Percentiles rank a stretch among this genome's conserved stretches.
Conservation (phyloP, 2,797 vertebrate species). For the Orientallactaga sibirica region DNA sequence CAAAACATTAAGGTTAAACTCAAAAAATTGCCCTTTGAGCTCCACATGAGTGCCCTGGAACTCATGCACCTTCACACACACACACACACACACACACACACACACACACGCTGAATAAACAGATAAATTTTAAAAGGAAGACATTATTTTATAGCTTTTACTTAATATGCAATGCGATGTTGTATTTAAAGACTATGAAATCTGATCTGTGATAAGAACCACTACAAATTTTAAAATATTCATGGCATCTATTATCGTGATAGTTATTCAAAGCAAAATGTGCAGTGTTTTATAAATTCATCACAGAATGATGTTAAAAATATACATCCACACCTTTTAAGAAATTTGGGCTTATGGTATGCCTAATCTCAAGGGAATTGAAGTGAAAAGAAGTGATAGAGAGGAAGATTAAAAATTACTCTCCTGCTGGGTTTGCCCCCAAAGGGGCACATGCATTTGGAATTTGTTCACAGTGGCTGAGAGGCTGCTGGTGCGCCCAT, state of each 20-base stretch:
- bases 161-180: background rate
- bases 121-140: too few relatives aligned
- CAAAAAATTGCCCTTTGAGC: too few relatives aligned
- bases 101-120: too few relatives aligned
- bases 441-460: too few relatives aligned
- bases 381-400: background rate
- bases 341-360: background rate
- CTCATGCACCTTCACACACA: too few relatives aligned
- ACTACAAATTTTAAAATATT: background rate
- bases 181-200: constrained; percentile 1
- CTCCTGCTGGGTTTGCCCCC: background rate
- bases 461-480: too few relatives aligned
- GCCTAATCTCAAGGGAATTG: background rate
- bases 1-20: too few relatives aligned
- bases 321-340: background rate
- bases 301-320: background rate
- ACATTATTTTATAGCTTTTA: background rate
- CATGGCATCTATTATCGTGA: too few relatives aligned
- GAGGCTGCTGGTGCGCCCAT: too few relatives aligned
- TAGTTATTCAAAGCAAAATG: too few relatives aligned
- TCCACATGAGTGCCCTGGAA: too few relatives aligned
- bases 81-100: too few relatives aligned
- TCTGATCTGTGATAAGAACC: background rate
- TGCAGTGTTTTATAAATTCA: background rate
- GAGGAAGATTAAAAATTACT: constrained; percentile 53